Evolutionary conservation across 2,113 vertebrate species (phyloP).

Genomic region (Ornithorhynchus anatinus): DNA sequence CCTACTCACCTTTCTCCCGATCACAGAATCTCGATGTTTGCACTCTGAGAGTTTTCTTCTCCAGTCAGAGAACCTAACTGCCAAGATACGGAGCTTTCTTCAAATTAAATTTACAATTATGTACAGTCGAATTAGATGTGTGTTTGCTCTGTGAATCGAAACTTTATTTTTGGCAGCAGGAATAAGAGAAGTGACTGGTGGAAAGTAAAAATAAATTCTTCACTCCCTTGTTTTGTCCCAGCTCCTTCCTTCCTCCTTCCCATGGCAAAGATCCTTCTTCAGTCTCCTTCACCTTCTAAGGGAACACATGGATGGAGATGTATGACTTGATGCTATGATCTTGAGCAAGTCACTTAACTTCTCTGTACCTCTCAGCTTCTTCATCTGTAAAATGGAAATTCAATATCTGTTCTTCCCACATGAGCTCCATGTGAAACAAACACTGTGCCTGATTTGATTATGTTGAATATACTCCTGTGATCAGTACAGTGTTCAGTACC

Average conservation of each 20-base stretch:
- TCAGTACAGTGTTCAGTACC: background rate
- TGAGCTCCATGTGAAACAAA: background rate
- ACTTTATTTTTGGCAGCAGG: slow-evolving; percentile 41
- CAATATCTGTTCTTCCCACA: no score
- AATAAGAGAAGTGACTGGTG: slow-evolving; percentile 35
- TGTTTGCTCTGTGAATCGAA: slow-evolving; percentile 54
- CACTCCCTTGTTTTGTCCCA: slow-evolving; percentile 68
- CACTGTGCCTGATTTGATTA: background rate
- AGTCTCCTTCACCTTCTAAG: no score
- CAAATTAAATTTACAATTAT: slow-evolving; percentile 44
- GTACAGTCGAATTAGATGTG: slow-evolving; percentile 32
- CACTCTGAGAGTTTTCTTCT: no score
- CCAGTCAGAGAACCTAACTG: slow-evolving; percentile 6
- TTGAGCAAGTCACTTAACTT: no score
- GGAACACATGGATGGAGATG: no score
- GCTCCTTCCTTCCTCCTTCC: slow-evolving; percentile 72
- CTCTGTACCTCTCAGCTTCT: no score
- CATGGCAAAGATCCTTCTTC: slow-evolving; percentile 62
- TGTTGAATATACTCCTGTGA: background rate
- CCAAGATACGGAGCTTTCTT: slow-evolving; percentile 22
- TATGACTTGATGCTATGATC: no score
- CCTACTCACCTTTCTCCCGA: slow-evolving; percentile 32
- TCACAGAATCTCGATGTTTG: no score
- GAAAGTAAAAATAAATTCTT: slow-evolving; percentile 51
- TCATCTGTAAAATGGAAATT: no score